Percentiles rank a stretch among this genome's conserved stretches.
These are phyloP conservation scores for Cladopsammia gracilis DNA, from an alignment of 64 coral and sea anemone species.

Conservation along the genomic window DNA sequence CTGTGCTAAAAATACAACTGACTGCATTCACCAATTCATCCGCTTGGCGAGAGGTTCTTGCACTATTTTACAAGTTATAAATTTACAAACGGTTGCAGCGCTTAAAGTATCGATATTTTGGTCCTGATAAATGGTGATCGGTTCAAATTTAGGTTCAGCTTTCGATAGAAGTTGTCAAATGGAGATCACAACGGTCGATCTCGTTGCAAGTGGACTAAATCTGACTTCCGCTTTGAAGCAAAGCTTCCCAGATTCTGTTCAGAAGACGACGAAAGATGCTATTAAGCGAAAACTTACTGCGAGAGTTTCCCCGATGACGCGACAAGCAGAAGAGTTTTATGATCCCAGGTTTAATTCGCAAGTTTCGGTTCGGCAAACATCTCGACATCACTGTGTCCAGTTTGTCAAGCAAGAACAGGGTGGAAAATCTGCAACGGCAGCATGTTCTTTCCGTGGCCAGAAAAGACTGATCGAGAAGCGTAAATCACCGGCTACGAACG, in stretches of 20 bases:
- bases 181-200: background rate
- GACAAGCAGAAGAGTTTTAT: background rate
- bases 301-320: conserved; percentile 68
- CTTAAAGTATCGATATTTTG: background rate
- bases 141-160: background rate
- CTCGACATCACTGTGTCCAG: background rate
- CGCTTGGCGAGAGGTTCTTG: background rate
- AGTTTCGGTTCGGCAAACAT: no score
- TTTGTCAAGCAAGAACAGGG: background rate
- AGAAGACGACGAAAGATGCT: conserved; percentile 14
- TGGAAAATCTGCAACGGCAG: background rate
- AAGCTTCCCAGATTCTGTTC: conserved; percentile 9
- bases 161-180: conserved; percentile 4
- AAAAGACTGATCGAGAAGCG: conserved; percentile 41
- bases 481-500: conserved; percentile 10
- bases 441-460: background rate
- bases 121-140: background rate
- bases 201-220: background rate
- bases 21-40: background rate
- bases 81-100: background rate
- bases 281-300: conserved; percentile 62
- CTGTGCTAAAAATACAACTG: conserved; percentile 44
- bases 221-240: conserved; percentile 23
- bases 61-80: background rate
- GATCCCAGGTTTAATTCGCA: background rate